Percentiles rank a stretch among this genome's conserved stretches.
These are phyloP conservation scores for Macrotis lagotis DNA, from an alignment of 2,113 vertebrate genomes.

Conservation along the genomic window DNA sequence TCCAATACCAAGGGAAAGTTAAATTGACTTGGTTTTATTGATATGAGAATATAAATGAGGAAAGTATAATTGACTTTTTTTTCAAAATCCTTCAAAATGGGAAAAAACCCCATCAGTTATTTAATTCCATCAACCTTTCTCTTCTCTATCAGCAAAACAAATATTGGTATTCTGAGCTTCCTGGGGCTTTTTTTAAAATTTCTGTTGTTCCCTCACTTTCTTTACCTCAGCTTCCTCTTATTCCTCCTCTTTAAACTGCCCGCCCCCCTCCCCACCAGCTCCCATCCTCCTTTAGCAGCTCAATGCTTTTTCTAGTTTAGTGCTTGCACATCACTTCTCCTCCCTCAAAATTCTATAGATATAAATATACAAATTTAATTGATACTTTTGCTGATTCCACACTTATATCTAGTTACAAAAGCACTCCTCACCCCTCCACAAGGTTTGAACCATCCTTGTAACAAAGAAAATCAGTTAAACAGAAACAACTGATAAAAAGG, in stretches of 20 bases:
- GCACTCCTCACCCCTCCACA: neutral
- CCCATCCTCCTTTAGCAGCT: neutral
- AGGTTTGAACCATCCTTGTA: neutral
- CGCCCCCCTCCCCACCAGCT: neutral
- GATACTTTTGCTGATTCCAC: neutral
- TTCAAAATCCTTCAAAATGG: constrained; percentile 44
- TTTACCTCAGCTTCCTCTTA: neutral
- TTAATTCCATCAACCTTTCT: neutral
- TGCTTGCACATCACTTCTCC: no score
- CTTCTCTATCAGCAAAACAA: neutral
- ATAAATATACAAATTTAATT: neutral
- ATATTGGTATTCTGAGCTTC: neutral
- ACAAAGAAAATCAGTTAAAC: neutral
- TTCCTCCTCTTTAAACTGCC: neutral
- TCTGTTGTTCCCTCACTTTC: neutral
- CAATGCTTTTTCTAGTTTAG: no score
- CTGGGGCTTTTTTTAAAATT: neutral
- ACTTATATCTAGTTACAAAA: neutral
- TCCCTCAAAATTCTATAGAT: neutral
- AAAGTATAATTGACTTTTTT: constrained; percentile 39
- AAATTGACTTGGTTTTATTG: constrained; percentile 34
- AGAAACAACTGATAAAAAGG: neutral
- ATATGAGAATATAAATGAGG: constrained; percentile 48
- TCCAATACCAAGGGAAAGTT: constrained; percentile 37
- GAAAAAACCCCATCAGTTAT: neutral